Percentiles rank a stretch among this genome's conserved stretches.
Evolutionary conservation across 2,888 invertebrate genomes (phyloP).

Genomic region (Acanthosepion esculentum): DNA sequence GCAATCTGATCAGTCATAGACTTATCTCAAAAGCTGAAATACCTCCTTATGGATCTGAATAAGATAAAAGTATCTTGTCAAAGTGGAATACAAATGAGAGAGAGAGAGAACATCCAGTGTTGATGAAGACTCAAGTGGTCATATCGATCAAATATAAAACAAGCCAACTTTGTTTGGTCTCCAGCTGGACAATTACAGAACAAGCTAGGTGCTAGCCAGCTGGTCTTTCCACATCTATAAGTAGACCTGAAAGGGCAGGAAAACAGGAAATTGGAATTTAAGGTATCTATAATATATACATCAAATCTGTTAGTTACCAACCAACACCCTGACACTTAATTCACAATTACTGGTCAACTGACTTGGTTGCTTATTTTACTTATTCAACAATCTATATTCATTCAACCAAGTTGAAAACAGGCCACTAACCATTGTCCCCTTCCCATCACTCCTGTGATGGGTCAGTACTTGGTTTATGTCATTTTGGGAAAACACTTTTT

Average conservation of each 20-base stretch:
- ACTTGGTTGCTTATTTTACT: too few species aligned
- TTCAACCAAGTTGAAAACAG: not conserved
- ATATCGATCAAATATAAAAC: conserved; percentile 33
- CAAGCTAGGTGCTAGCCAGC: conserved; percentile 1
- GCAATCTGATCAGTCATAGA: not conserved
- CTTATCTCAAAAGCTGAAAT: not conserved
- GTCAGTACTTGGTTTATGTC: not conserved
- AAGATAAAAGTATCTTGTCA: not conserved
- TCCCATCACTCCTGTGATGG: not conserved
- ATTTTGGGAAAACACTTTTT: too few species aligned
- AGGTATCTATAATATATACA: not conserved
- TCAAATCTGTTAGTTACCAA: not conserved
- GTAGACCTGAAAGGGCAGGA: conserved; percentile 5
- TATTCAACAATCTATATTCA: too few species aligned
- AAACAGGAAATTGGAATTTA: conserved; percentile 33
- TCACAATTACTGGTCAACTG: not conserved
- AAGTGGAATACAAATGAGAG: not conserved
- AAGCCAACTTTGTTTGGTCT: conserved; percentile 2
- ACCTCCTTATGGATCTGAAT: not conserved
- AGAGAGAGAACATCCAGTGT: not conserved
- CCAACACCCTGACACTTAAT: not conserved
- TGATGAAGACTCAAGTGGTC: not conserved
- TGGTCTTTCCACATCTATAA: not conserved
- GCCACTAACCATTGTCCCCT: not conserved
- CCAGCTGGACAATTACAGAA: conserved; percentile 4